phyloP scores from a whole-genome alignment of 2,888 invertebrate genomes.

The Oxyteleia sp. region DNA sequence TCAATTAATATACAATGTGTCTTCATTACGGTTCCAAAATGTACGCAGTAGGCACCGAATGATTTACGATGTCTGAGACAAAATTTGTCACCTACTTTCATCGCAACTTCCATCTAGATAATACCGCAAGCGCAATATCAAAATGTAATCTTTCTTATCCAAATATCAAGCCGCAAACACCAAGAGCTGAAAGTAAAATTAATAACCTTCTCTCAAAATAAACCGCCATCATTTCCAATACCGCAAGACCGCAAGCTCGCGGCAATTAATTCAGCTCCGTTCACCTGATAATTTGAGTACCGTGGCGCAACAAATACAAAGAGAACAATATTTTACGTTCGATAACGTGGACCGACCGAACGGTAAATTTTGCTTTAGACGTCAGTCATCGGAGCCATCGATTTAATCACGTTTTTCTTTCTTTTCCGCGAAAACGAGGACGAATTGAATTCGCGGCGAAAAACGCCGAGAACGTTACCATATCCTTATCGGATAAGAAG shows the following conservation, averaged over 20 bases:
- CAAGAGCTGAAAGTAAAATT: conserved; percentile 28
- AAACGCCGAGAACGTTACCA: conserved; percentile 25
- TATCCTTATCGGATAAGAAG: conserved; percentile 41
- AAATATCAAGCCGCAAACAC: conserved; percentile 11
- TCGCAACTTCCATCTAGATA: conserved; percentile 48
- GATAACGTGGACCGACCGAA: neutral
- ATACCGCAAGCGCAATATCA: conserved; percentile 39
- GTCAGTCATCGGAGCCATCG: conserved; percentile 15
- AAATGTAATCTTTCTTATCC: conserved; percentile 46
- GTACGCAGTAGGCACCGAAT: conserved; percentile 28
- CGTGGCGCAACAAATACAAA: neutral
- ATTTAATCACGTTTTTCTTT: conserved; percentile 25
- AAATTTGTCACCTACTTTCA: conserved; percentile 58
- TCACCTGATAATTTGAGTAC: neutral
- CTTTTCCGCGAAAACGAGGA: conserved; percentile 10
- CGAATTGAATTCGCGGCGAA: conserved; percentile 30
- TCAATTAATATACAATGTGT: conserved; percentile 59
- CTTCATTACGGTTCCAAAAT: conserved; percentile 57
- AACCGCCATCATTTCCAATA: conserved; percentile 10
- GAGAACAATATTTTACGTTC: neutral
- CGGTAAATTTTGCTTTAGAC: conserved; percentile 6
- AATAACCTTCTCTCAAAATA: conserved; percentile 27
- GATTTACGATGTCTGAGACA: conserved; percentile 62
- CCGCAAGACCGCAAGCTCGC: neutral
- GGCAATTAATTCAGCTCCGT: conserved; percentile 21